A percentile compares a stretch with the other conserved stretches of the same genome.
Evolutionary conservation across 2,113 vertebrate genomes (phyloP).

Genomic region (Ammodytes dubius): DNA sequence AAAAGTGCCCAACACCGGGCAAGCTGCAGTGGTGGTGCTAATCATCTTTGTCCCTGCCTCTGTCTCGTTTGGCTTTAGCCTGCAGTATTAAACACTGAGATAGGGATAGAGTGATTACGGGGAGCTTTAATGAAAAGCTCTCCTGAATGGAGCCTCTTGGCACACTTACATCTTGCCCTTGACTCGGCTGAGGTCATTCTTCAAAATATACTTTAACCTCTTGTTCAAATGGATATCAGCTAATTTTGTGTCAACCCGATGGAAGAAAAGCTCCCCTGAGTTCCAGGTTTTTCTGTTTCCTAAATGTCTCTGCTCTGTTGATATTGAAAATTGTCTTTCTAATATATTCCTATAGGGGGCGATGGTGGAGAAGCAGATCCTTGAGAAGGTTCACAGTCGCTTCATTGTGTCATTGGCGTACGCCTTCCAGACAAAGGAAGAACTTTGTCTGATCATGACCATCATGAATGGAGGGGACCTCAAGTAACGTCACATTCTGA

Average conservation of each 20-base stretch:
- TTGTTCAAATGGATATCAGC: background rate
- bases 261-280: background rate
- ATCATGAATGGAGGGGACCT: conserved; percentile 96
- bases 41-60: conserved; percentile 77
- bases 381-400: conserved; percentile 90
- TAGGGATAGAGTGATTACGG: conserved; percentile 77
- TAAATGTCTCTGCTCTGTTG: background rate
- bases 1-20: conserved; percentile 22
- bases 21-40: conserved; percentile 38
- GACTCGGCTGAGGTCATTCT: conserved; percentile 52
- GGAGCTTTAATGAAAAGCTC: conserved; percentile 78
- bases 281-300: background rate
- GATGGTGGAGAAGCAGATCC: conserved; percentile 91
- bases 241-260: background rate
- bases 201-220: conserved; percentile 8
- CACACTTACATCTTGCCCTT: conserved; percentile 70
- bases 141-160: conserved; percentile 73
- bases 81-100: conserved; percentile 77
- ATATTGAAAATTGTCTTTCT: background rate
- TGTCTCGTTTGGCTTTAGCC: conserved; percentile 70
- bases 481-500: conserved; percentile 79
- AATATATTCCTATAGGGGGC: conserved; percentile 83
- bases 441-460: conserved; percentile 94
- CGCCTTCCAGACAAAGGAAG: conserved; percentile 90
- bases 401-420: conserved; percentile 92